Evolutionary conservation across 2,113 vertebrate genomes (phyloP).

Genomic region (Psettodes erumei): DNA sequence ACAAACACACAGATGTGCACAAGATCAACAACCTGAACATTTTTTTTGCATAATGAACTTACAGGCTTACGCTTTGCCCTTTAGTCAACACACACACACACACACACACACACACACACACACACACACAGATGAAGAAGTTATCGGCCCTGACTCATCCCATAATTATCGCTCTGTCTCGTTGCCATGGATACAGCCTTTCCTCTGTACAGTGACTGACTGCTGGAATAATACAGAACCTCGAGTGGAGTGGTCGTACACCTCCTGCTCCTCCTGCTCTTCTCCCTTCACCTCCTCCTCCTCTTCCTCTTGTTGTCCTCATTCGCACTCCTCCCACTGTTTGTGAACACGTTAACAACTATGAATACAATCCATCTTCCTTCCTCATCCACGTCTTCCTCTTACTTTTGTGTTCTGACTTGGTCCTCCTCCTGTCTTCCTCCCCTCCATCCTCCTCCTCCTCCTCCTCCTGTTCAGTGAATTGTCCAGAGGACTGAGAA

Average conservation of each 20-base stretch:
- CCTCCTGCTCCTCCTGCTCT: neutral
- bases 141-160: slow-evolving; percentile 45
- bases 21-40: neutral
- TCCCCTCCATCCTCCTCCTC: too few species aligned
- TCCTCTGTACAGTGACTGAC: slow-evolving; percentile 4
- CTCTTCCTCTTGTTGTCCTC: neutral
- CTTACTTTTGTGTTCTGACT: neutral
- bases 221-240: neutral
- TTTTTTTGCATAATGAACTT: slow-evolving; percentile 11
- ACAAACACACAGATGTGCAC: neutral
- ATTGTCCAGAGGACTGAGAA: slow-evolving; percentile 34
- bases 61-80: neutral
- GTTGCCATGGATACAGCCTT: slow-evolving; percentile 58
- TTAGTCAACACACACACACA: neutral
- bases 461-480: neutral
- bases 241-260: neutral
- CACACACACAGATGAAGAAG: slow-evolving; percentile 20
- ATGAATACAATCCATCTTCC: too few species aligned
- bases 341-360: too few species aligned
- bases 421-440: neutral
- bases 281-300: neutral
- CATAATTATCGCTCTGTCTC: slow-evolving; percentile 41
- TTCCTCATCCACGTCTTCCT: too few species aligned
- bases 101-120: neutral
- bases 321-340: neutral